phyloP scores from a whole-genome alignment of 2,797 vertebrate genomes.

The Naso thynnoides region DNA sequence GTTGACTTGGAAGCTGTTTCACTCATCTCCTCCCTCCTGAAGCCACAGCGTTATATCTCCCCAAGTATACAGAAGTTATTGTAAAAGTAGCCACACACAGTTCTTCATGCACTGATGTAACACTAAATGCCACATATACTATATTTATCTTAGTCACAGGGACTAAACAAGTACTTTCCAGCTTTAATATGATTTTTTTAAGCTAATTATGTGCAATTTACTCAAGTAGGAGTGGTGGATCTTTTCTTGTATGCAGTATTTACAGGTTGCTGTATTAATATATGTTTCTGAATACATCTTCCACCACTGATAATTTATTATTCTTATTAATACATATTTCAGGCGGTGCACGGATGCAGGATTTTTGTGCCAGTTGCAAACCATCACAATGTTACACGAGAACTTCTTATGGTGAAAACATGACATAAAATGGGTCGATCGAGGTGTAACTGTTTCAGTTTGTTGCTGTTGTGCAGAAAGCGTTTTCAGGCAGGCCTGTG shows the following conservation, averaged over 20 bases:
- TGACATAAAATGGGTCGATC: background rate
- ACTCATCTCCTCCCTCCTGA: too few relatives aligned
- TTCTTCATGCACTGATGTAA: too few relatives aligned
- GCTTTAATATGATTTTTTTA: too few relatives aligned
- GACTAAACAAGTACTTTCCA: too few relatives aligned
- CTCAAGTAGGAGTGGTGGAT: background rate
- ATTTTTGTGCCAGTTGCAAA: background rate
- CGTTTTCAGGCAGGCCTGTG: background rate
- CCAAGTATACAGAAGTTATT: too few relatives aligned
- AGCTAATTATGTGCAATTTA: too few relatives aligned
- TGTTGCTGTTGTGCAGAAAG: background rate
- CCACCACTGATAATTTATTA: background rate
- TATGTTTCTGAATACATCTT: background rate
- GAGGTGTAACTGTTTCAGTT: background rate
- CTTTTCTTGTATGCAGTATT: background rate
- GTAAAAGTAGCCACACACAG: too few relatives aligned
- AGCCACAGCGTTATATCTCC: too few relatives aligned
- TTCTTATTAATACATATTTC: background rate
- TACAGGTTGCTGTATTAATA: background rate
- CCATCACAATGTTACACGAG: background rate
- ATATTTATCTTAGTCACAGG: too few relatives aligned
- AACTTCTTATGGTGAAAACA: background rate
- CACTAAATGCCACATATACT: too few relatives aligned
- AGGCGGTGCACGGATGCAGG: background rate
- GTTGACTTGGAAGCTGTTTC: too few relatives aligned